Evolutionary conservation across 2,888 invertebrate genomes (phyloP).

Genomic region (Oligia fasciuncula): DNA sequence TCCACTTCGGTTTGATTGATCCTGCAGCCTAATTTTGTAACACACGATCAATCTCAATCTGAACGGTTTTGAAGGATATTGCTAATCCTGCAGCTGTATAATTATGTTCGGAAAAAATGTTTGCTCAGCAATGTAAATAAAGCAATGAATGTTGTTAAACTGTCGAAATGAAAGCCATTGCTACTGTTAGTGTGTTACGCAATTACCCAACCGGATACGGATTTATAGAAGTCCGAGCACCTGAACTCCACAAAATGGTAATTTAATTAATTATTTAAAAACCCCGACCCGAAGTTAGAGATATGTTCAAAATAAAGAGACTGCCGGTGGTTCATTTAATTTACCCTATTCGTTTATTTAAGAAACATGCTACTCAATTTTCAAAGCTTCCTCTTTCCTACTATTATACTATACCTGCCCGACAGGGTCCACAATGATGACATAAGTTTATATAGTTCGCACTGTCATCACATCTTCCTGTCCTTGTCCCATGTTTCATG

Average conservation of each 20-base stretch:
- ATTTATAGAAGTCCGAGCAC: constrained; percentile 28
- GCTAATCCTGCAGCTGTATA: neutral
- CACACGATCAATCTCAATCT: neutral
- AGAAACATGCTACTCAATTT: neutral
- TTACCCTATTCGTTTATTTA: constrained; percentile 14
- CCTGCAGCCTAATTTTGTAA: too few species aligned
- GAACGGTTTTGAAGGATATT: too few species aligned
- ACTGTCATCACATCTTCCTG: neutral
- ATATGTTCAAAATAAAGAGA: constrained; percentile 4
- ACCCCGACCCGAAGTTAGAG: constrained; percentile 9
- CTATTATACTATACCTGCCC: neutral
- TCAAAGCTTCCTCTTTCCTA: neutral
- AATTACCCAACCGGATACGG: neutral
- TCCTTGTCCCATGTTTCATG: neutral
- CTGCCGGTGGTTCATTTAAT: neutral
- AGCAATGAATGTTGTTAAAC: neutral
- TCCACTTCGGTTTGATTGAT: constrained; percentile 12
- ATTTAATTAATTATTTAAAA: constrained; percentile 26
- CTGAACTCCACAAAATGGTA: constrained; percentile 1
- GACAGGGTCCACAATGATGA: neutral
- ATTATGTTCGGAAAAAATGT: neutral
- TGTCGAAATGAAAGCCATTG: neutral
- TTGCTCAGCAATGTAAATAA: too few species aligned
- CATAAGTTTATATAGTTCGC: neutral
- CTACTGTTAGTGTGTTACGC: neutral